These are phyloP conservation scores for Barnardius zonarius DNA, from an alignment of 2,113 vertebrate genomes.

Conservation along the genomic window DNA sequence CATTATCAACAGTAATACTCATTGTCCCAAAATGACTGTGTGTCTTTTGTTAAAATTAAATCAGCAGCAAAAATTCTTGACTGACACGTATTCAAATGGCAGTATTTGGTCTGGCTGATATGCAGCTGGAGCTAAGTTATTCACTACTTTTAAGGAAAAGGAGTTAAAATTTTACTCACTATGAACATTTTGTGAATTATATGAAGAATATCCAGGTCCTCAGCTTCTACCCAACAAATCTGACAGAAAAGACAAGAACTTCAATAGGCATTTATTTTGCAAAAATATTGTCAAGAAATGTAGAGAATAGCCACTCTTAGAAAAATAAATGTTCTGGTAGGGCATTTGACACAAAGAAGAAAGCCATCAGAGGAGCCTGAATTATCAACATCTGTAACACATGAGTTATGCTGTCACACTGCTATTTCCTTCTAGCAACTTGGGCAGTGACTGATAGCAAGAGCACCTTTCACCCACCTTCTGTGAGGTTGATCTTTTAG, in stretches of 20 bases:
- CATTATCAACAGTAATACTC: not conserved
- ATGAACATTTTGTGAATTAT: not conserved
- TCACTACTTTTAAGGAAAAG: not conserved
- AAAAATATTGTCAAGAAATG: not conserved
- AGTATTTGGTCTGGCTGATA: not conserved
- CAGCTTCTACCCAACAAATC: not conserved
- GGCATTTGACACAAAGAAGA: not conserved
- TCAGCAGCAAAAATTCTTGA: not conserved
- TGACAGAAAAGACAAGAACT: not conserved
- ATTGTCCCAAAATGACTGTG: not conserved
- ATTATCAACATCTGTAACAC: not conserved
- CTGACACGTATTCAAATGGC: not conserved
- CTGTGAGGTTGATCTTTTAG: not conserved
- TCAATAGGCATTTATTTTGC: not conserved
- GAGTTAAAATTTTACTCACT: not conserved
- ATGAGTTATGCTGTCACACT: slow-evolving; percentile 2
- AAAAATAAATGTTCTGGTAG: not conserved
- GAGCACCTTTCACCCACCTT: not conserved
- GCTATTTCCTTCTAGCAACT: not conserved
- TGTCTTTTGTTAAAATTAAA: not conserved
- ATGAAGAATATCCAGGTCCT: not conserved
- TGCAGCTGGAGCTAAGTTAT: not conserved
- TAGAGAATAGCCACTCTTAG: not conserved
- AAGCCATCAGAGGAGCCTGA: not conserved
- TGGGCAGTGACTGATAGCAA: not conserved